Evolutionary conservation across 2,888 invertebrate species (phyloP).

Genomic region (Cantharis flavilabris): DNA sequence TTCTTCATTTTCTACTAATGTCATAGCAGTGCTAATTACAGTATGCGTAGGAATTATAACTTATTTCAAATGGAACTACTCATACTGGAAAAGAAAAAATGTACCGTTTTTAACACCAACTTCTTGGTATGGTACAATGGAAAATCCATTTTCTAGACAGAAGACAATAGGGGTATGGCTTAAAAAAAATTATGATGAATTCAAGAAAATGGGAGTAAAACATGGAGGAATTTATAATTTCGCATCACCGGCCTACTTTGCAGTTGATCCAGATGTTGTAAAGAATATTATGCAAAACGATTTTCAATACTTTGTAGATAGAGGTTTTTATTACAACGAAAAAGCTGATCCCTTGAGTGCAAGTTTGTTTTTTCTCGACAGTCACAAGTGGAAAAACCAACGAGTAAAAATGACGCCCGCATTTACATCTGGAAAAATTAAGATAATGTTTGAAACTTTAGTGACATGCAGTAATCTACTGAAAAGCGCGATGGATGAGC

Average conservation of each 20-base stretch:
- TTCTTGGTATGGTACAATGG: constrained; percentile 15
- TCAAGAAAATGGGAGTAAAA: constrained; percentile 31
- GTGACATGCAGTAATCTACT: constrained; percentile 43
- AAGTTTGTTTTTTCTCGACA: constrained; percentile 43
- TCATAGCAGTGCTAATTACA: neutral
- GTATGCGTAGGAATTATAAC: neutral
- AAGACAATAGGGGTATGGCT: neutral
- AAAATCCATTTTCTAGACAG: neutral
- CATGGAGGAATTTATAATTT: constrained; percentile 41
- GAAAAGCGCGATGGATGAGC: constrained; percentile 36
- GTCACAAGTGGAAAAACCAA: constrained; percentile 52
- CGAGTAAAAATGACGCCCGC: constrained; percentile 52
- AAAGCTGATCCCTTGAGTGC: constrained; percentile 44
- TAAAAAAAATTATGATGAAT: neutral
- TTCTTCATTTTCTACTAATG: neutral
- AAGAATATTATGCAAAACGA: constrained; percentile 48
- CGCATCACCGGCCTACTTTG: constrained; percentile 41
- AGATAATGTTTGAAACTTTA: constrained; percentile 51
- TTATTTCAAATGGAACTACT: constrained; percentile 23
- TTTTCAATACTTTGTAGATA: constrained; percentile 48
- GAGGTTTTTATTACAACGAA: constrained; percentile 44
- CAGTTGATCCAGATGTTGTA: constrained; percentile 46
- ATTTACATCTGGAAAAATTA: constrained; percentile 57
- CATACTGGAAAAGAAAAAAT: constrained; percentile 16
- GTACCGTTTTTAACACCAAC: constrained; percentile 6